Conservation (phyloP, 1,140 invertebrate genomes). For the Cecropterus lyciades region DNA sequence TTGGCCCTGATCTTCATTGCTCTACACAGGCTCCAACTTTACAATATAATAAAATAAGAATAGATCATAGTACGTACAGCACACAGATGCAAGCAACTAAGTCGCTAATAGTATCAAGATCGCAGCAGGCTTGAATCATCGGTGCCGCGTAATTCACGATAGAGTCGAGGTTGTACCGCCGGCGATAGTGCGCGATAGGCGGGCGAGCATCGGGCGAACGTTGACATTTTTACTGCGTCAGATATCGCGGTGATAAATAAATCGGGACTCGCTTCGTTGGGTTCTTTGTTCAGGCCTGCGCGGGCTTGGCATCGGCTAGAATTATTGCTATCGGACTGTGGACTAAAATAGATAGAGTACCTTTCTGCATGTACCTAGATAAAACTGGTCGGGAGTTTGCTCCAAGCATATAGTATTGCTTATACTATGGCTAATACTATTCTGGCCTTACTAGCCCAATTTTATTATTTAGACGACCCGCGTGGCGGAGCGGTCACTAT, state of each 20-base stretch:
- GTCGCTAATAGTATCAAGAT: constrained; percentile 5
- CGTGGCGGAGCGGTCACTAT: too few relatives aligned
- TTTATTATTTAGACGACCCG: too few relatives aligned
- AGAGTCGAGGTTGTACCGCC: constrained; percentile 37
- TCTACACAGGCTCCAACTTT: too few relatives aligned
- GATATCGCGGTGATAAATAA: constrained; percentile 65
- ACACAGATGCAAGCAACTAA: background rate
- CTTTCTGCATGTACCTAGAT: background rate
- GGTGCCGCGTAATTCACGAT: constrained; percentile 14
- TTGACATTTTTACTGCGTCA: constrained; percentile 68
- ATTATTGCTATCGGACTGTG: constrained; percentile 30
- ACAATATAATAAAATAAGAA: too few relatives aligned
- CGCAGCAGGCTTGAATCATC: constrained; percentile 13
- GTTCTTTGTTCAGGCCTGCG: constrained; percentile 41
- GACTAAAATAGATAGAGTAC: constrained; percentile 33
- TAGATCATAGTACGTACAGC: background rate
- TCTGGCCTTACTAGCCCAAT: too few relatives aligned
- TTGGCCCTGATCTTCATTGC: too few relatives aligned
- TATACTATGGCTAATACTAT: too few relatives aligned
- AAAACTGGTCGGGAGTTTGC: background rate
- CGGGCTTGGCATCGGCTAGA: constrained; percentile 36
- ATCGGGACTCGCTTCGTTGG: constrained; percentile 45
- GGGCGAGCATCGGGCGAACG: constrained; percentile 47
- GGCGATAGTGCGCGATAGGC: constrained; percentile 49
- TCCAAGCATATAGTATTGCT: constrained; percentile 8